These are phyloP conservation scores for Sebastes fasciatus DNA, from an alignment of 2,113 vertebrate species.

Conservation along the genomic window DNA sequence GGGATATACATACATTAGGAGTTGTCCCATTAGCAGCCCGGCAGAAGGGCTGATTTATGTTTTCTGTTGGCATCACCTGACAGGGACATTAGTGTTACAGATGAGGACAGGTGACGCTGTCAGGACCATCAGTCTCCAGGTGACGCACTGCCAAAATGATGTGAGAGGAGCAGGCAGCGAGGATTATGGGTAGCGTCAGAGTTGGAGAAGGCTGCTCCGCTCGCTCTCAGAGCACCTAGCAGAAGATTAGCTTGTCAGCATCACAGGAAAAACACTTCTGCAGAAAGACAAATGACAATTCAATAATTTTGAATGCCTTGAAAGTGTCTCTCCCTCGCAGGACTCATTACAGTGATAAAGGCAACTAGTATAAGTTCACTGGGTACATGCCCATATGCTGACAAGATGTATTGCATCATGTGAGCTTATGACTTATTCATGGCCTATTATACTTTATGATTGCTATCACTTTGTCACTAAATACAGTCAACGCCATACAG, in stretches of 20 bases:
- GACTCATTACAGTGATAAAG: constrained; percentile 76
- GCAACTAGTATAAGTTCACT: constrained; percentile 62
- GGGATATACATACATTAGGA: constrained; percentile 80
- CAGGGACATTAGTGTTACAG: constrained; percentile 82
- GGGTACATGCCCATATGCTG: constrained; percentile 55
- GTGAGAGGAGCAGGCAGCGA: constrained; percentile 52
- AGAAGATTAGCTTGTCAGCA: constrained; percentile 73
- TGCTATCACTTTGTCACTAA: constrained; percentile 64
- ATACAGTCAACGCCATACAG: constrained; percentile 60
- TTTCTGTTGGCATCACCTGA: constrained; percentile 76
- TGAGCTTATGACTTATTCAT: constrained; percentile 72
- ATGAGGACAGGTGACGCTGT: constrained; percentile 82
- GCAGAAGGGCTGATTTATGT: constrained; percentile 77
- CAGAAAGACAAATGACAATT: constrained; percentile 69
- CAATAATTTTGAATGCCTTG: constrained; percentile 65
- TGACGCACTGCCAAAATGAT: constrained; percentile 69
- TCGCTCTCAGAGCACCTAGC: constrained; percentile 46
- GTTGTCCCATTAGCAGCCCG: constrained; percentile 73
- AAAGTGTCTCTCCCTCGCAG: constrained; percentile 60
- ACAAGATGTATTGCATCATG: constrained; percentile 62
- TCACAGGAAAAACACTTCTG: constrained; percentile 62
- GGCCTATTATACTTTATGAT: constrained; percentile 71
- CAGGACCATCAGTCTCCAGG: constrained; percentile 76
- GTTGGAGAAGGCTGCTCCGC: constrained; percentile 15
- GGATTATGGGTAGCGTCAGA: constrained; percentile 61